A percentile compares a stretch with the other conserved stretches of the same genome.
phyloP scores from a whole-genome alignment of 2,888 invertebrate species.

The Schrankia costaestrigalis region DNA sequence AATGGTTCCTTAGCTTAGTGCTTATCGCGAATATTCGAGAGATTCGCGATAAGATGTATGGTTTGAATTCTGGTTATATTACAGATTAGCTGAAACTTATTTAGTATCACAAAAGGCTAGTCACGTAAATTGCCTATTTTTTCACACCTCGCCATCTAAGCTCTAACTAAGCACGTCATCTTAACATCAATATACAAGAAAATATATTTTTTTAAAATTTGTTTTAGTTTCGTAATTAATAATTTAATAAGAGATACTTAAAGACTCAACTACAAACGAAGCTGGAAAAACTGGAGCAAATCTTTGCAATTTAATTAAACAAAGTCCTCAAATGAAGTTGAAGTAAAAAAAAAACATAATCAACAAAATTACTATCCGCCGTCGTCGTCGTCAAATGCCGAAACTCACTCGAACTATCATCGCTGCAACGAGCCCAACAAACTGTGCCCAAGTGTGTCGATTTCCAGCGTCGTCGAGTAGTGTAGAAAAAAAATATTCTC shows the following conservation, averaged over 20 bases:
- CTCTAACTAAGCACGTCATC: background rate
- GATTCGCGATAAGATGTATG: too few species aligned
- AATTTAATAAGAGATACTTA: too few species aligned
- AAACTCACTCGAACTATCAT: constrained; percentile 76
- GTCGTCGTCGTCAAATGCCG: constrained; percentile 46
- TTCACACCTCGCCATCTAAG: too few species aligned
- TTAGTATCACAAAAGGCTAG: too few species aligned
- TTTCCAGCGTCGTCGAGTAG: constrained; percentile 73
- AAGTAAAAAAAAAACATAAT: constrained; percentile 33
- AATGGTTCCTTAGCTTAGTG: too few species aligned
- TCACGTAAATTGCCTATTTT: too few species aligned
- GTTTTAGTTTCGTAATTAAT: too few species aligned
- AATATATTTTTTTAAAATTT: too few species aligned
- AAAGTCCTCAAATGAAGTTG: constrained; percentile 18
- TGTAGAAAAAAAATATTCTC: constrained; percentile 78
- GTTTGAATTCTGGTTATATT: too few species aligned
- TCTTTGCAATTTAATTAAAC: constrained; percentile 14
- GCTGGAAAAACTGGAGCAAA: constrained; percentile 4
- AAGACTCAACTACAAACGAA: too few species aligned
- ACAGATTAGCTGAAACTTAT: too few species aligned
- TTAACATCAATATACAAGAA: background rate
- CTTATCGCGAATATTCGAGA: too few species aligned
- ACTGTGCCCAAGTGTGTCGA: constrained; percentile 79
- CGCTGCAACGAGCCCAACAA: constrained; percentile 66
- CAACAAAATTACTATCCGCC: constrained; percentile 51